Conservation (phyloP, 2,888 invertebrate genomes). For the Drosophila algonquin region DNA sequence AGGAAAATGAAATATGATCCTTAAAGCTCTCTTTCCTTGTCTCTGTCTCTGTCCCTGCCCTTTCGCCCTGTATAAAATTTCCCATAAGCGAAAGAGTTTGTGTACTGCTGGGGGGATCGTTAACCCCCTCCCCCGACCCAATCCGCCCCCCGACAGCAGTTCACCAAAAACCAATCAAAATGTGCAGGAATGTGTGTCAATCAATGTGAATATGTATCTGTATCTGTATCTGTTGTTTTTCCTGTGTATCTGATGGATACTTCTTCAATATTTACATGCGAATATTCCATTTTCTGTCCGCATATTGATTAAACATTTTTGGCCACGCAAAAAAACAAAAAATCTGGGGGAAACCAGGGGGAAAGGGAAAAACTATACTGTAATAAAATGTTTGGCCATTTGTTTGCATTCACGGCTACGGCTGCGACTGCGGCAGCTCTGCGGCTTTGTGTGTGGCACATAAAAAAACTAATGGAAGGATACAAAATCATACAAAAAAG, state of each 20-base stretch:
- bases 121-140: too few species aligned
- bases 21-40: too few species aligned
- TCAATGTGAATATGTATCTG: slow-evolving; percentile 4
- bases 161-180: neutral
- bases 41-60: too few species aligned
- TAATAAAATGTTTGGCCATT: slow-evolving; percentile 8
- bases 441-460: slow-evolving; percentile 6
- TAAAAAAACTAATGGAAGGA: slow-evolving; percentile 6
- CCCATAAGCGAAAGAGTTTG: too few species aligned
- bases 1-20: too few species aligned
- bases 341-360: neutral
- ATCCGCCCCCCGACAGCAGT: neutral
- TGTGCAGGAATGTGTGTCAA: slow-evolving; percentile 28
- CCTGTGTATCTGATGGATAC: slow-evolving; percentile 7
- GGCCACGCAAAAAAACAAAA: slow-evolving; percentile 48
- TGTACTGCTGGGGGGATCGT: too few species aligned
- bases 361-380: slow-evolving; percentile 11
- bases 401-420: neutral
- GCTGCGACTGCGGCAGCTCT: neutral
- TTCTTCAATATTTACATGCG: slow-evolving; percentile 17
- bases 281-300: slow-evolving; percentile 39
- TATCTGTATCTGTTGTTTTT: slow-evolving; percentile 10
- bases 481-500: neutral
- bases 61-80: too few species aligned
- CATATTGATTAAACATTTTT: slow-evolving; percentile 74